These are phyloP conservation scores for Vanessa atalanta DNA, from an alignment of 1,140 invertebrate species.

Conservation along the genomic window DNA sequence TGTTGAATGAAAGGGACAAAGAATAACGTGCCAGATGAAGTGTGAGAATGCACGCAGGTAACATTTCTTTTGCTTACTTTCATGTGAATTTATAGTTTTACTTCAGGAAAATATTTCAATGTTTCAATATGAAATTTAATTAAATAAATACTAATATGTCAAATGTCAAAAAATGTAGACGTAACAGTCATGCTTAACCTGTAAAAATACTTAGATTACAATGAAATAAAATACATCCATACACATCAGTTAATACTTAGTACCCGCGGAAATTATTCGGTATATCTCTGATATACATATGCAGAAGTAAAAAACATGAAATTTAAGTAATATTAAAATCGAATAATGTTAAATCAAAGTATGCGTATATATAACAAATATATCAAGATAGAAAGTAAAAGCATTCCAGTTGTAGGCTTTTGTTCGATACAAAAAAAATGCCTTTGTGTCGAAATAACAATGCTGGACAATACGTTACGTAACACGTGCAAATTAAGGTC, in stretches of 20 bases:
- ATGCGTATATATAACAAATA: constrained; percentile 44
- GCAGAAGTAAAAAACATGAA: neutral
- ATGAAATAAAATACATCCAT: no score
- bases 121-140: no score
- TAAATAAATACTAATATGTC: no score
- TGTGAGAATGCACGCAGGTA: constrained; percentile 70
- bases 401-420: constrained; percentile 58
- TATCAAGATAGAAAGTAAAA: constrained; percentile 65
- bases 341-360: neutral
- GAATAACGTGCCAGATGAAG: constrained; percentile 31
- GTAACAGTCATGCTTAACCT: no score
- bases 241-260: no score
- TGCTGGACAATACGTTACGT: constrained; percentile 54
- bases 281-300: no score
- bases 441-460: constrained; percentile 50
- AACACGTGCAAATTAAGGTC: constrained; percentile 55
- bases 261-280: no score
- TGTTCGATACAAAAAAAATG: constrained; percentile 41
- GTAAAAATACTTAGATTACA: no score
- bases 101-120: constrained; percentile 9
- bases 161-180: no score
- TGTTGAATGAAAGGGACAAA: constrained; percentile 48
- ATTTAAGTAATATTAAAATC: neutral
- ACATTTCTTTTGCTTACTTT: constrained; percentile 41
- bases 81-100: constrained; percentile 29